Evolutionary conservation across 2,113 vertebrate species (phyloP).

Genomic region (Podiceps cristatus): DNA sequence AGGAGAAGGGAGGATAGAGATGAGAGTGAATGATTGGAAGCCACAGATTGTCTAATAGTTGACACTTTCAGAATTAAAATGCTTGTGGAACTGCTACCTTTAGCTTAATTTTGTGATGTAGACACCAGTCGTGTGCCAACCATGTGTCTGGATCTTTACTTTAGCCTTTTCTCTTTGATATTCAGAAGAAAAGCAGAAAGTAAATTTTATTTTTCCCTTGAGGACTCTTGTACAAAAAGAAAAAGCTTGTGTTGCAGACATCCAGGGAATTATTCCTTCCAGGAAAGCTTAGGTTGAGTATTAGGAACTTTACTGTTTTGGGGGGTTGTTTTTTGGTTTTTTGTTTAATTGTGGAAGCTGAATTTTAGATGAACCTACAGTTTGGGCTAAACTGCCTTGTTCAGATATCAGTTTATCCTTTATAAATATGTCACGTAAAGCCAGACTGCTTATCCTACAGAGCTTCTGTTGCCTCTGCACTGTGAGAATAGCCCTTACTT

Average conservation of each 20-base stretch:
- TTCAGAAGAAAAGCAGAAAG: background rate
- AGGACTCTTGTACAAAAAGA: background rate
- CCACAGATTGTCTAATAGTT: background rate
- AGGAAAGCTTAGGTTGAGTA: background rate
- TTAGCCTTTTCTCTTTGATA: background rate
- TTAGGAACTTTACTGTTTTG: background rate
- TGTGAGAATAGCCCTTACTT: background rate
- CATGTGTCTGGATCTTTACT: background rate
- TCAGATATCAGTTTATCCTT: background rate
- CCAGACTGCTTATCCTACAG: background rate
- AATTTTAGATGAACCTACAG: background rate
- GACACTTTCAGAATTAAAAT: background rate
- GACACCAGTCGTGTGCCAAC: accelerated
- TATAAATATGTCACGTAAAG: background rate
- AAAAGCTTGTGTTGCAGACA: background rate
- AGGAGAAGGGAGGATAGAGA: background rate
- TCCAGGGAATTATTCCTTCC: background rate
- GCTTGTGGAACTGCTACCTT: background rate
- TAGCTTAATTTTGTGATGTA: background rate
- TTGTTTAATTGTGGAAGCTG: background rate
- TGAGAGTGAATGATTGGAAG: background rate
- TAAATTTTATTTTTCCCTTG: background rate
- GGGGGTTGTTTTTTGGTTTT: background rate
- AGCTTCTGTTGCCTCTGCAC: background rate
- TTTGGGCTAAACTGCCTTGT: background rate